These are phyloP conservation scores for Stictonetta naevosa DNA, from an alignment of 2,113 vertebrate species.

Conservation along the genomic window DNA sequence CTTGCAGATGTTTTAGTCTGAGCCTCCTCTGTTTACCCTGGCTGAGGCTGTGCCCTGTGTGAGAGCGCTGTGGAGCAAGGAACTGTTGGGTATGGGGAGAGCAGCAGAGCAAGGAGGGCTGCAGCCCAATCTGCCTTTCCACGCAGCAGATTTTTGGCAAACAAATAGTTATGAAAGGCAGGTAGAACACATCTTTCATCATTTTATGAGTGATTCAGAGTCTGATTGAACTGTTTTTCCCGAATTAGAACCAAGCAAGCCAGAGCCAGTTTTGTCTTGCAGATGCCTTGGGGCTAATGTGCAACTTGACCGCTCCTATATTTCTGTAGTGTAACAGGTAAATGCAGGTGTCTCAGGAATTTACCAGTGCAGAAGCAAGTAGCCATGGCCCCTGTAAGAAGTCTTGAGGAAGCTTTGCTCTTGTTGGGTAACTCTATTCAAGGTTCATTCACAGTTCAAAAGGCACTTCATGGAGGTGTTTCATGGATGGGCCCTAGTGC, in stretches of 20 bases:
- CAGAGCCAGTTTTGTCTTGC: slow-evolving; percentile 21
- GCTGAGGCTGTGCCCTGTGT: rapidly evolving
- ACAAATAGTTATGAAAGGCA: slow-evolving; percentile 26
- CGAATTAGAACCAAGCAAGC: not conserved
- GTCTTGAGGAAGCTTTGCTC: not conserved
- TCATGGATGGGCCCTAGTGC: not conserved
- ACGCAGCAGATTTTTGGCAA: not conserved
- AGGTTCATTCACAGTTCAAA: not conserved
- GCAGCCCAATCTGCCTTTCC: not conserved
- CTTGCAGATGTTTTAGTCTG: not conserved
- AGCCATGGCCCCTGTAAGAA: not conserved
- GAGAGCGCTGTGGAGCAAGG: not conserved
- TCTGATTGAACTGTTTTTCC: not conserved
- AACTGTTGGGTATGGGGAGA: not conserved
- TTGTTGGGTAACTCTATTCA: not conserved
- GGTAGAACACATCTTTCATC: not conserved
- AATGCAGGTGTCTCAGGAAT: not conserved
- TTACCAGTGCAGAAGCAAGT: not conserved
- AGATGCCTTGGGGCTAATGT: not conserved
- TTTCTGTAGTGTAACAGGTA: slow-evolving; percentile 1
- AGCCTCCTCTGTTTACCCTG: not conserved
- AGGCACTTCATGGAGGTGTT: not conserved
- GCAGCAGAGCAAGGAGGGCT: not conserved
- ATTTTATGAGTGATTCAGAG: not conserved
- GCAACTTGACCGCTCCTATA: not conserved